phyloP scores from a whole-genome alignment of 2,113 vertebrate species.

The Fregetta grallaria region DNA sequence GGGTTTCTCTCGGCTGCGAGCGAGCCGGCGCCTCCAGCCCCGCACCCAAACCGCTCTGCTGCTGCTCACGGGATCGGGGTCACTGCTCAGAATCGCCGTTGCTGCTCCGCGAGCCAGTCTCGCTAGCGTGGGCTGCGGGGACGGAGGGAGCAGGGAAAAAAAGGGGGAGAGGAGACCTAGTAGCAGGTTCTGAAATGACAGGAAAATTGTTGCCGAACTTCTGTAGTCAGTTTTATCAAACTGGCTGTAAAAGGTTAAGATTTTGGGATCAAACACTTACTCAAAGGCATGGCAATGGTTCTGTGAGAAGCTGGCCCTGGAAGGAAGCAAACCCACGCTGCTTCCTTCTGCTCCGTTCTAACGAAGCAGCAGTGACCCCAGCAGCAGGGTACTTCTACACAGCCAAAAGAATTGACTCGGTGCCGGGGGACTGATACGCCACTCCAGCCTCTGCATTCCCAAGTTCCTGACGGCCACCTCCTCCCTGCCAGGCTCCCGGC shows the following conservation, averaged over 20 bases:
- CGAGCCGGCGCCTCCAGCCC: rapidly evolving
- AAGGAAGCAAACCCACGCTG: neutral
- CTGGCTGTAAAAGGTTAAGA: too few species aligned
- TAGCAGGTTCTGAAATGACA: neutral
- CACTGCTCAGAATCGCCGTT: neutral
- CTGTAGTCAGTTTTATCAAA: neutral
- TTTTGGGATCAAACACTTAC: neutral
- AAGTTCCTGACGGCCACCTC: neutral
- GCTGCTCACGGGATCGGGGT: neutral
- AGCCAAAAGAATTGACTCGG: neutral
- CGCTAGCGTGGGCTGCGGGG: rapidly evolving
- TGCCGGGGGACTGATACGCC: rapidly evolving
- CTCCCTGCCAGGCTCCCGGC: neutral
- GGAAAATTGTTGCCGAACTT: neutral
- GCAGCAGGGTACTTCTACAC: neutral
- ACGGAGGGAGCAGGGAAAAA: neutral
- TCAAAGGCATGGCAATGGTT: too few species aligned
- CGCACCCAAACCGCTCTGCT: neutral
- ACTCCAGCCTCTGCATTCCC: neutral
- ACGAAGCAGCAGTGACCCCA: neutral
- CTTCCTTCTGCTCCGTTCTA: neutral
- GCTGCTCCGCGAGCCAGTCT: neutral
- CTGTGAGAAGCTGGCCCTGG: neutral
- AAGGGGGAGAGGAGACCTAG: neutral
- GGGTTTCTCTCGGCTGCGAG: neutral